Evolutionary conservation across 2,113 vertebrate genomes (phyloP).

Genomic region (Suricata suricatta): DNA sequence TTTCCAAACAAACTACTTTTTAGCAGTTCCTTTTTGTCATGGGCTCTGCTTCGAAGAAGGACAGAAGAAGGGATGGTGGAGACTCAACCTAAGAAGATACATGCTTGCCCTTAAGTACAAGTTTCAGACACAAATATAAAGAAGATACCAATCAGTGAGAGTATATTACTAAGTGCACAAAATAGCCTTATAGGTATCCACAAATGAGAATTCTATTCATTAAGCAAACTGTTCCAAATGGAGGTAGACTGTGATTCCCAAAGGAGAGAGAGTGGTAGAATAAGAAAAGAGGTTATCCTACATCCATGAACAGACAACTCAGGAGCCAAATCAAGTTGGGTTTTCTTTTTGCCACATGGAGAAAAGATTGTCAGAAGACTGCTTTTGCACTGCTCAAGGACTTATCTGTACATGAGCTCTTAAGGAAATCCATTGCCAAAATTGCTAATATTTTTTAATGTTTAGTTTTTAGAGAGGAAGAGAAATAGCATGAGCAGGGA

Average conservation of each 20-base stretch:
- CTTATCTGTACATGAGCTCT: neutral
- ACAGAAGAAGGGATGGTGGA: neutral
- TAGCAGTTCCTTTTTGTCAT: neutral
- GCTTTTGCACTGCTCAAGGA: neutral
- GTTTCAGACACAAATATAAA: neutral
- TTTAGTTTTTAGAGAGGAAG: too few species aligned
- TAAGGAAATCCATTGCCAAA: neutral
- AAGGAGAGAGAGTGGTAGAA: neutral
- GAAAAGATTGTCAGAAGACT: neutral
- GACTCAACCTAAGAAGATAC: neutral
- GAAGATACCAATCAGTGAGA: neutral
- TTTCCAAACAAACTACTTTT: neutral
- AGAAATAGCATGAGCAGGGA: too few species aligned
- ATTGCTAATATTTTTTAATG: too few species aligned
- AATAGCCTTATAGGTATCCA: neutral
- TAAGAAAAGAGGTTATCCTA: neutral
- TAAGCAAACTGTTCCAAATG: neutral
- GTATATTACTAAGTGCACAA: slow-evolving; percentile 6
- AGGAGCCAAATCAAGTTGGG: neutral
- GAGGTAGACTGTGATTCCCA: neutral
- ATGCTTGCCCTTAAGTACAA: neutral
- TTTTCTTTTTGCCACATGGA: neutral
- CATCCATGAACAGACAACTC: neutral
- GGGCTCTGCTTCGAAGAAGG: neutral
- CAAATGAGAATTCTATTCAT: neutral